Conservation (phyloP, 2,888 invertebrate species). For the Rotaria magnacalcarata region DNA sequence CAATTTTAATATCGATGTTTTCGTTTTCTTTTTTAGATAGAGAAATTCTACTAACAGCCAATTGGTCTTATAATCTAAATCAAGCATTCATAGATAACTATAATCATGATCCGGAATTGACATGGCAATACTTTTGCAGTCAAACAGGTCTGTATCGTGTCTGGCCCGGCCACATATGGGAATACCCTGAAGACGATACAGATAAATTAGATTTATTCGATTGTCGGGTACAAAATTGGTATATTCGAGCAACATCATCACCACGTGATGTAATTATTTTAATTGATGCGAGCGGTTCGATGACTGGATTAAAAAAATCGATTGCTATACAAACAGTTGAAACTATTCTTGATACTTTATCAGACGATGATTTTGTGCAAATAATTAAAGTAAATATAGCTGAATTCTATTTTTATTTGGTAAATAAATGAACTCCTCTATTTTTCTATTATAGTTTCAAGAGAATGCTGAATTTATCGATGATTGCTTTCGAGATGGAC, state of each 20-base stretch:
- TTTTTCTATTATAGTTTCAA: neutral
- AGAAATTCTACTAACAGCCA: slow-evolving; percentile 78
- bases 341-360: slow-evolving; percentile 23
- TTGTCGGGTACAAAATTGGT: slow-evolving; percentile 86
- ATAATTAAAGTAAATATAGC: neutral
- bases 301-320: slow-evolving; percentile 62
- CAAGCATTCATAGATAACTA: slow-evolving; percentile 78
- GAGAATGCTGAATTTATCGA: neutral
- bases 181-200: slow-evolving; percentile 56
- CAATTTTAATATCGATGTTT: neutral
- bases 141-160: slow-evolving; percentile 83
- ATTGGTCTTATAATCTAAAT: slow-evolving; percentile 83
- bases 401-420: no score
- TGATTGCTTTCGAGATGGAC: slow-evolving; percentile 6
- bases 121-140: slow-evolving; percentile 97
- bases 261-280: slow-evolving; percentile 93
- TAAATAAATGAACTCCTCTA: no score
- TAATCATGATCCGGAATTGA: slow-evolving; percentile 77
- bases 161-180: slow-evolving; percentile 79
- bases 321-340: slow-evolving; percentile 31
- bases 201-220: slow-evolving; percentile 73
- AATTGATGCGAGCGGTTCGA: slow-evolving; percentile 89
- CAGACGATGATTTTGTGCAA: slow-evolving; percentile 30
- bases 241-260: slow-evolving; percentile 92
- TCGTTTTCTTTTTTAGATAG: neutral